Conservation (phyloP, 2,113 vertebrate genomes). For the Chrysemys picta region DNA sequence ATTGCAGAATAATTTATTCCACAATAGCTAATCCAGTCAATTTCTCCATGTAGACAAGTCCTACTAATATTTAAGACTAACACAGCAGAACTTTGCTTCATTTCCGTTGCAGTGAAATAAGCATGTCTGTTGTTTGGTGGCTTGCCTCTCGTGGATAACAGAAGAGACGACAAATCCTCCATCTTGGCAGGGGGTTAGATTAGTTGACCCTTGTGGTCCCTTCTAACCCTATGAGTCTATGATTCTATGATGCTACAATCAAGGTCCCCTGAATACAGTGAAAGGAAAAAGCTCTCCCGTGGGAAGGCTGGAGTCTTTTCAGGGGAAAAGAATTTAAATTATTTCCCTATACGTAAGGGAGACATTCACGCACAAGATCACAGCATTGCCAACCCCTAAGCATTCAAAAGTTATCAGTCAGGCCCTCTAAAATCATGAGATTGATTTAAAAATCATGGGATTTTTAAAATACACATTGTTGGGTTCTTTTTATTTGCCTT, state of each 20-base stretch:
- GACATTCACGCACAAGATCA: background rate
- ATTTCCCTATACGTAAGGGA: slow-evolving; percentile 15
- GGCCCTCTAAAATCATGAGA: background rate
- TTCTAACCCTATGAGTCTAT: no score
- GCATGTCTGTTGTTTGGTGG: slow-evolving; percentile 57
- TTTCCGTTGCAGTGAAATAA: slow-evolving; percentile 58
- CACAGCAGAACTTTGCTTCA: slow-evolving; percentile 31
- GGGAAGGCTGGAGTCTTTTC: slow-evolving; percentile 57
- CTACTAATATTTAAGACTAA: slow-evolving; percentile 61
- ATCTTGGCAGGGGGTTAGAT: no score
- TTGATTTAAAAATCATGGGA: background rate
- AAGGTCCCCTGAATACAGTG: slow-evolving; percentile 31
- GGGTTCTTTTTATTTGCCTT: background rate
- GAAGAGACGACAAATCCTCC: no score
- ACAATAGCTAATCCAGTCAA: slow-evolving; percentile 68
- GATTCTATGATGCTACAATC: slow-evolving; percentile 43
- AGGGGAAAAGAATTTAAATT: slow-evolving; percentile 49
- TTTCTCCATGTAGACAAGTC: slow-evolving; percentile 54
- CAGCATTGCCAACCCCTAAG: background rate
- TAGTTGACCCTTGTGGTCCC: no score
- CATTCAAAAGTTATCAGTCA: background rate
- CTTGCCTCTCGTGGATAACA: slow-evolving; percentile 17
- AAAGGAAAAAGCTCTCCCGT: slow-evolving; percentile 62
- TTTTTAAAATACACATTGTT: background rate
- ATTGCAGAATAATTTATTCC: slow-evolving; percentile 1